A percentile compares a stretch with the other conserved stretches of the same genome.
Evolutionary conservation across 2,888 invertebrate species (phyloP).

Genomic region (Ephialtes manifestator): DNA sequence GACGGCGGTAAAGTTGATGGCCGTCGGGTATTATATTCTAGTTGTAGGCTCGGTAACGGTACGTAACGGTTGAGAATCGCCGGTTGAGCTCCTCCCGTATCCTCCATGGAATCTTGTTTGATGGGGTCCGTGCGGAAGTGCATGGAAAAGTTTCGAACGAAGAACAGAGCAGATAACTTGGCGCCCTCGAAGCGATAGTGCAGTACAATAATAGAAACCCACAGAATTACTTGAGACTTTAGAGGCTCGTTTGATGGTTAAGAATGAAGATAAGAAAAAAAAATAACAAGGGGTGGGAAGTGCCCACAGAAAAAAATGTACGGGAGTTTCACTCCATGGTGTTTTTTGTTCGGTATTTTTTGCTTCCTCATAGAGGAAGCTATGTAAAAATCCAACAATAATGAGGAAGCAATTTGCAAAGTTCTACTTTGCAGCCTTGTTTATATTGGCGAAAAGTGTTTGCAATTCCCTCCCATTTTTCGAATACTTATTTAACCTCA

Average conservation of each 20-base stretch:
- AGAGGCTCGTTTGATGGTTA: not conserved
- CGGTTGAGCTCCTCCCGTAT: constrained; percentile 61
- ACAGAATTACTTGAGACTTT: not conserved
- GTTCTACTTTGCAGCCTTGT: too few relatives aligned
- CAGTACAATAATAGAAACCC: not conserved
- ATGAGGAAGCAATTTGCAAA: too few relatives aligned
- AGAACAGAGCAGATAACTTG: constrained; percentile 8
- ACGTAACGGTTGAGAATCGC: constrained; percentile 79
- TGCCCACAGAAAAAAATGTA: not conserved
- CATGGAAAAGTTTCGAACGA: constrained; percentile 27
- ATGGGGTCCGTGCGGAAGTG: constrained; percentile 17
- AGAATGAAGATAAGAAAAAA: not conserved
- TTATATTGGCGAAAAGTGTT: too few relatives aligned
- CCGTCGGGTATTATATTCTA: constrained; percentile 45
- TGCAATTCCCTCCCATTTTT: too few relatives aligned
- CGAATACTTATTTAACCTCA: too few relatives aligned
- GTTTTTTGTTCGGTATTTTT: too few relatives aligned
- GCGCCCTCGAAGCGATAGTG: not conserved
- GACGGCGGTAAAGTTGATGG: not conserved
- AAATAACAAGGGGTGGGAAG: not conserved
- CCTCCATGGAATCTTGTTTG: constrained; percentile 32
- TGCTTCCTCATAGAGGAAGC: too few relatives aligned
- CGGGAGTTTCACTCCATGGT: not conserved
- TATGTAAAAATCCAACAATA: too few relatives aligned
- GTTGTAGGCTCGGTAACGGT: constrained; percentile 75